Base-by-base conservation (phyloP, 2,888 invertebrate species). In the Andrena praecox region DNA sequence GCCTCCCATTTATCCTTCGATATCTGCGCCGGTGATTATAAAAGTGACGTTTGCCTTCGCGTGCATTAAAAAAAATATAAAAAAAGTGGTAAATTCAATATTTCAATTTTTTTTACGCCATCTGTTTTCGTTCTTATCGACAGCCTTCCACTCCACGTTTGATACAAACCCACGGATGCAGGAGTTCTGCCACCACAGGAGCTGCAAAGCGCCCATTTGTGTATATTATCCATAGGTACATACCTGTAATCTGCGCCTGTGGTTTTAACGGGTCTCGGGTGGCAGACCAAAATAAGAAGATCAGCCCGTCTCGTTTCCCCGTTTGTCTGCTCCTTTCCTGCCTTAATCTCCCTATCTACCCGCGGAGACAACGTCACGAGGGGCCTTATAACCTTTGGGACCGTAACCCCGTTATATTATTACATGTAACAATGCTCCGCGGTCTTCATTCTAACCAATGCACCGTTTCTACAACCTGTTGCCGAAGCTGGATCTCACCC, bases 381-480 rank as follows among this genome's bases (percentile, higher is more conserved):
- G 70, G 70, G 52, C 79, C 75, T 59, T 71, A 60, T 80, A 87
- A 86, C 89, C 86, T 86, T 88, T 84, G 84, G 79, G 89, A 89
- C 88, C 89, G 75, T 88, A 87, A 89, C 88, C 86, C 90, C 91
- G 91, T 91, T 92, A 91, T 88, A 89, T 90, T 89, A 89, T 90
- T 91, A 88, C 86, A 80, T 86, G 88, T 83, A 87, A 91, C 89
- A 90, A 91, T 91, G 87, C 80, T 73, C 63, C 68, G 60, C 31
- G 72, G 66, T 79, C 77, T 85, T 80, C 74, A 68, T 60, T 35
- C 77, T 60, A 68, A 67, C 68, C 78, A 68, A 79, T 82, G 64
- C 74, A 77, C 85, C 86, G 71, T 80, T 67, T 42, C n/a, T 29
- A 70, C 72, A 82, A 79, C 84, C 79, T 73, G 81, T 72, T 72